phyloP scores from a whole-genome alignment of 2,797 vertebrate species.

The Myotis daubentonii region DNA sequence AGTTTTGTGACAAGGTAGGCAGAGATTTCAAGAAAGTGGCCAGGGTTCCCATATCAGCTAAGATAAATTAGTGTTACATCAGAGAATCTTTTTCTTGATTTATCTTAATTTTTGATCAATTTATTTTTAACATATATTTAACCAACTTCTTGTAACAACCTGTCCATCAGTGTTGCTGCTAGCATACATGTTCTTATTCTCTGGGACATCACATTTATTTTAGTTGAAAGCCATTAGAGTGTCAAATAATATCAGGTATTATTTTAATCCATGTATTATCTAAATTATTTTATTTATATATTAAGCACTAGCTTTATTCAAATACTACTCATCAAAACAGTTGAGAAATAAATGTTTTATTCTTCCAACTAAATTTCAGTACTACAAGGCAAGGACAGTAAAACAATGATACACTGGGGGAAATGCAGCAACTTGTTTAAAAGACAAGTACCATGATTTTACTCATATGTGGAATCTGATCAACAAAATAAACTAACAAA shows the following conservation, averaged over 20 bases:
- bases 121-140: neutral
- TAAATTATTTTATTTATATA: conserved; percentile 66
- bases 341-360: conserved; percentile 94
- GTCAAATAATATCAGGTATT: neutral
- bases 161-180: neutral
- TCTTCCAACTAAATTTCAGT: conserved; percentile 93
- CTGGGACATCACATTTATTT: neutral
- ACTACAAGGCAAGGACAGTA: conserved; percentile 90
- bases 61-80: neutral
- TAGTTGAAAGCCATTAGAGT: neutral
- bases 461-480: neutral
- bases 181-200: neutral
- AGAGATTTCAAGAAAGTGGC: neutral
- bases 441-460: conserved; percentile 74
- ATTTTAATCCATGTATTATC: neutral
- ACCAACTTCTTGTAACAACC: neutral
- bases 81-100: neutral
- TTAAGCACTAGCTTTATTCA: conserved; percentile 84
- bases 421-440: conserved; percentile 91
- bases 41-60: neutral
- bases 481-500: neutral
- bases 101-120: neutral
- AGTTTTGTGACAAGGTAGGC: neutral
- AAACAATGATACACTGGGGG: conserved; percentile 90
- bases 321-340: conserved; percentile 78